A percentile compares a stretch with the other conserved stretches of the same genome.
phyloP scores from a whole-genome alignment of 2,113 vertebrate genomes.

The Laticauda laticaudata region DNA sequence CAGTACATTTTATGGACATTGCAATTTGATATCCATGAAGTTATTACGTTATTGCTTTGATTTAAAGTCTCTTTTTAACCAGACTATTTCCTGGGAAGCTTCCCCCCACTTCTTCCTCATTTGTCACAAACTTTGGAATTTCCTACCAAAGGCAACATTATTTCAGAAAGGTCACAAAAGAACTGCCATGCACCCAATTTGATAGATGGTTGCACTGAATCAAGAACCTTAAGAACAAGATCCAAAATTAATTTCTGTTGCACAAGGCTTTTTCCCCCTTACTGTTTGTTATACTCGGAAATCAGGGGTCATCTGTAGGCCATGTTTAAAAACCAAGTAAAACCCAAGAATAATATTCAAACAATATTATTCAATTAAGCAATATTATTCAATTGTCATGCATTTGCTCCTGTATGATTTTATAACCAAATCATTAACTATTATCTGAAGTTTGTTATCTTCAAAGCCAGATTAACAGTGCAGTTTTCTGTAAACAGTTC shows the following conservation, averaged over 20 bases:
- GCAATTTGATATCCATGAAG: neutral
- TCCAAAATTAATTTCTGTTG: conserved; percentile 26
- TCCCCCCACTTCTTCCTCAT: conserved; percentile 27
- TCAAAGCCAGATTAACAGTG: conserved; percentile 16
- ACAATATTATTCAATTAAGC: conserved; percentile 8
- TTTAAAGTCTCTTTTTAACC: conserved; percentile 45
- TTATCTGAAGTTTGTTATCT: neutral
- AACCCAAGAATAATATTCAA: neutral
- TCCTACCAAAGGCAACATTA: conserved; percentile 25
- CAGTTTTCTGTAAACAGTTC: conserved; percentile 2
- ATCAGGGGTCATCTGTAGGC: neutral
- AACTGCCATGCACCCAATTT: neutral
- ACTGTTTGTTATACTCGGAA: conserved; percentile 7
- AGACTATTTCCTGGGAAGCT: conserved; percentile 30
- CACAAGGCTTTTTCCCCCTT: conserved; percentile 8
- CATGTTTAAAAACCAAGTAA: conserved; percentile 13
- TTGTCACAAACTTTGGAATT: conserved; percentile 39
- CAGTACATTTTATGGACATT: neutral
- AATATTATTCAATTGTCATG: conserved; percentile 11
- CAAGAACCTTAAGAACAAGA: neutral
- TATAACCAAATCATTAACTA: conserved; percentile 13
- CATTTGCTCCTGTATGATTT: conserved; percentile 3
- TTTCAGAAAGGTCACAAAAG: neutral
- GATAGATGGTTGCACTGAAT: conserved; percentile 12
- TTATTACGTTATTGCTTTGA: conserved; percentile 34